Conservation (phyloP, 1,140 invertebrate genomes). For the Holcopasites calliopsidis region DNA sequence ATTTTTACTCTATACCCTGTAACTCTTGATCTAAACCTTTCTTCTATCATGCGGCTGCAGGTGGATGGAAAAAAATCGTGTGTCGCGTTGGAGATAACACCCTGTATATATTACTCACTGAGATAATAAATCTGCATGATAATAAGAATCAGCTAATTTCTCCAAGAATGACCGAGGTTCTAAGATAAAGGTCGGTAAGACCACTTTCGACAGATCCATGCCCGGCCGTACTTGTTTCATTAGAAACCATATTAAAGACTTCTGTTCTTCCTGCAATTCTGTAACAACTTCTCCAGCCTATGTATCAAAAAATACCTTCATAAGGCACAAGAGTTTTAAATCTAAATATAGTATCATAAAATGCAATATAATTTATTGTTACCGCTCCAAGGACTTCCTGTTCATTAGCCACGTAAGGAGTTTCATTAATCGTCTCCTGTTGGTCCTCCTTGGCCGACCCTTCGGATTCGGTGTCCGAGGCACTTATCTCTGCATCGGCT, state of each 20-base stretch:
- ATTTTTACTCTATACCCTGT: no score
- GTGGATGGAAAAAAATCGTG: no score
- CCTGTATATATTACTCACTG: no score
- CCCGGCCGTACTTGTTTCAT: constrained; percentile 97
- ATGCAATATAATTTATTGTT: constrained; percentile 30
- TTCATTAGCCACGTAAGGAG: constrained; percentile 82
- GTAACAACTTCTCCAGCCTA: constrained; percentile 94
- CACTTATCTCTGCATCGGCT: constrained; percentile 79
- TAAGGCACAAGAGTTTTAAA: not conserved
- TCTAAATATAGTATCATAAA: no score
- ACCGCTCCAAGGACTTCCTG: constrained; percentile 87
- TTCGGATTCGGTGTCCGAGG: constrained; percentile 80
- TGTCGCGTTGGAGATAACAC: no score
- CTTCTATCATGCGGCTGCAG: no score
- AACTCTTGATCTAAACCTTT: no score
- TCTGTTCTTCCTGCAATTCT: constrained; percentile 96
- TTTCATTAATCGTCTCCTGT: constrained; percentile 80
- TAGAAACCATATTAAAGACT: constrained; percentile 95
- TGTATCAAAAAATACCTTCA: constrained; percentile 28
- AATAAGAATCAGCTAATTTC: constrained; percentile 96
- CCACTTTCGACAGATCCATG: constrained; percentile 98
- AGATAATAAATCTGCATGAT: constrained; percentile 93
- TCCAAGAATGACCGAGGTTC: constrained; percentile 96
- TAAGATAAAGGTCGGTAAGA: constrained; percentile 93
- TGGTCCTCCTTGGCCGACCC: constrained; percentile 80